Base-by-base conservation (phyloP, 2,888 invertebrate genomes). In the Trisateles emortualis region DNA sequence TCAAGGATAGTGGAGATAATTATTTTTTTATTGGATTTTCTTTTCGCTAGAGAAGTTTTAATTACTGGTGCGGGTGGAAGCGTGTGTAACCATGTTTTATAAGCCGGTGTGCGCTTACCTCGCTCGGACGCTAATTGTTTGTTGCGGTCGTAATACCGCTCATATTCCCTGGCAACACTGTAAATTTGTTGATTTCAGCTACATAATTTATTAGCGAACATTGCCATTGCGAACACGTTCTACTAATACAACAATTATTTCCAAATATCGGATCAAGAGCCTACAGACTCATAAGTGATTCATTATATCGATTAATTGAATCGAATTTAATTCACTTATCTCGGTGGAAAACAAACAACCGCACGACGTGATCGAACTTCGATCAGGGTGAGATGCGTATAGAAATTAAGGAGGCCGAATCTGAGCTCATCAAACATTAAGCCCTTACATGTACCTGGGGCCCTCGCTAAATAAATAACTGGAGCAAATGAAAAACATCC, bases 401-500 rank as follows among this genome's bases (percentile, higher is more conserved):
- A 83, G 83, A 86, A 90, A 89, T 90, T 87, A 87, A 86, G 83
- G 81, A 76, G 76, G 76, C 73, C 69, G 81, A 88, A 88, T 90
- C 88, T 84, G 81, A 82, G 80, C 88, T 90, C 87, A 90, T 91
- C 89, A 90, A 92, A 90, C 86, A 90, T 88, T 88, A 86, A 91
- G 81, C 85, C 81, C 78, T 77, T 76, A 73, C 74, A 63, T 68
- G 68, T 84, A 87, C 89, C 87, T 87, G 85, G 77, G 68, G 81
- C 78, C 78, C 74, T 73, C 73, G 79, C 87, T 88, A 88, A 89
- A 90, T 89, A 92, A 92, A 91, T 91, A 90, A 86, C 78, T 76
- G 70, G 72, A 82, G 82, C 81, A 87, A 90, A 91, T 90, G 90
- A 92, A 92, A 92, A 92, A 92, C 90, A 87, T 78, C 83, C 85